These are phyloP conservation scores for Busseola fusca DNA, from an alignment of 2,888 invertebrate genomes.

Conservation along the genomic window DNA sequence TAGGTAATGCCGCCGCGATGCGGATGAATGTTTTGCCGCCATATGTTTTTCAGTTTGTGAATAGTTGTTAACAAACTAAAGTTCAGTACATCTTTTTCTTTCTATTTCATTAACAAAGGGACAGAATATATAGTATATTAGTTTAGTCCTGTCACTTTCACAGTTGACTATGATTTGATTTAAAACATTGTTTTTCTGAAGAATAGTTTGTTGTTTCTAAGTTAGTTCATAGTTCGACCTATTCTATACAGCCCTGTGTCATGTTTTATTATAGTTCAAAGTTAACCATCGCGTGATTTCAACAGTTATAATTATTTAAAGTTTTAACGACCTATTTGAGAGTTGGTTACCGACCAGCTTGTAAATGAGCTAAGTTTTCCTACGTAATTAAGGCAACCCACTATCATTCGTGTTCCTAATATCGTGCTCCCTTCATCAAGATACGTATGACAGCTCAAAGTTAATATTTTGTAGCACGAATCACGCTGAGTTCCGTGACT, in stretches of 20 bases:
- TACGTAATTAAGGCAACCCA: constrained; percentile 61
- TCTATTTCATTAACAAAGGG: too few species aligned
- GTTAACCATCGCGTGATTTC: constrained; percentile 67
- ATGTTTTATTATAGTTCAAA: constrained; percentile 53
- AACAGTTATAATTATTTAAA: constrained; percentile 65
- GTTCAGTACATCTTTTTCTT: too few species aligned
- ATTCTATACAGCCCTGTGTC: constrained; percentile 2
- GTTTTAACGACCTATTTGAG: constrained; percentile 65
- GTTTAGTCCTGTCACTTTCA: neutral
- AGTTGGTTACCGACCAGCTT: constrained; percentile 43
- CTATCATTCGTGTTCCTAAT: constrained; percentile 65
- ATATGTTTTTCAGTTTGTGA: too few species aligned
- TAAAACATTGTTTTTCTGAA: neutral
- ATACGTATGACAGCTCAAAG: constrained; percentile 71
- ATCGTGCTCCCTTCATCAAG: constrained; percentile 70
- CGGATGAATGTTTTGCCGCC: too few species aligned
- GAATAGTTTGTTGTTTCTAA: neutral
- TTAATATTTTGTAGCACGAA: constrained; percentile 71
- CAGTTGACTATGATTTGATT: neutral
- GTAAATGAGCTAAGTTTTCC: constrained; percentile 62
- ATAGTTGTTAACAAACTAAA: too few species aligned
- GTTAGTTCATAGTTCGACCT: constrained; percentile 14
- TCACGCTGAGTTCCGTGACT: constrained; percentile 51
- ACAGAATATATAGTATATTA: too few species aligned
- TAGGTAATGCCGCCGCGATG: too few species aligned